Percentiles rank a stretch among this genome's conserved stretches.
Evolutionary conservation across 64 coral and sea anemone species (phyloP).

Genomic region (Porites australiensis): DNA sequence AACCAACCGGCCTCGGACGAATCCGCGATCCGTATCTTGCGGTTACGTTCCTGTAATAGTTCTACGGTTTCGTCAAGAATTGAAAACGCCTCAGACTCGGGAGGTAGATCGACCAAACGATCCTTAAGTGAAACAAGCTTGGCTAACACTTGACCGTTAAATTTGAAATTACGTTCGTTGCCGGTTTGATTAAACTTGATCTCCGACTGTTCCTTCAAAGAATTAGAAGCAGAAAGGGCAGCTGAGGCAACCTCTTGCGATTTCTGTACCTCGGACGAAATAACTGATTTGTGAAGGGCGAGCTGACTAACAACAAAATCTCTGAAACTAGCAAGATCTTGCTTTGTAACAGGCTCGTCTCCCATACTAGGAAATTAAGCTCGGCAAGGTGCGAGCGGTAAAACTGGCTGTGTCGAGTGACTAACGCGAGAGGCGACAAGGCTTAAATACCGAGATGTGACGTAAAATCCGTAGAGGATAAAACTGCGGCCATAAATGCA

Average conservation of each 20-base stretch:
- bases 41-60: not conserved
- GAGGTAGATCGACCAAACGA: not conserved
- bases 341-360: slow-evolving; percentile 28
- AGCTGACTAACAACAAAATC: slow-evolving; percentile 20
- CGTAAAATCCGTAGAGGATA: no score
- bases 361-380: slow-evolving; percentile 12
- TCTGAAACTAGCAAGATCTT: slow-evolving; percentile 26
- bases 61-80: no score
- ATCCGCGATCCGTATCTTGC: not conserved
- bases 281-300: slow-evolving; percentile 26
- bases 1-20: not conserved
- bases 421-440: not conserved
- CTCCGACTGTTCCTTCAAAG: not conserved
- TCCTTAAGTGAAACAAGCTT: not conserved
- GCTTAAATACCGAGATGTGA: no score
- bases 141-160: not conserved
- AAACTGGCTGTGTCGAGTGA: slow-evolving; percentile 6
- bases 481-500: not conserved
- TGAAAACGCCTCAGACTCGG: not conserved
- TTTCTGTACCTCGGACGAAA: not conserved
- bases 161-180: not conserved
- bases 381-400: not conserved
- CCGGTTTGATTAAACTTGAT: not conserved
- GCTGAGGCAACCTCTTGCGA: slow-evolving; percentile 13
- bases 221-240: not conserved